phyloP scores from a whole-genome alignment of 2,888 invertebrate species.

The Agrilus biguttatus region DNA sequence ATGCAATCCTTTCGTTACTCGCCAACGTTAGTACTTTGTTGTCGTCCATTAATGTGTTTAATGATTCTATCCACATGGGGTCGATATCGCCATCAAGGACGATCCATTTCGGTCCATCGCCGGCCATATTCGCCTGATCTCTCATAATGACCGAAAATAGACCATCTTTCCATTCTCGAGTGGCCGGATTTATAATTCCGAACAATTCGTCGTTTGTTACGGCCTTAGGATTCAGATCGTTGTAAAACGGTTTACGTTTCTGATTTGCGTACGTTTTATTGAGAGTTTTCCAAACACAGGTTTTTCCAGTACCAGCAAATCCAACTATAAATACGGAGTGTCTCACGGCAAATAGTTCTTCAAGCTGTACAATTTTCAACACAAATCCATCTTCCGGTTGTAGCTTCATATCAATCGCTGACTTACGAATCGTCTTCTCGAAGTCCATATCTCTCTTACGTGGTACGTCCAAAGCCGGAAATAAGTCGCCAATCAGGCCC shows the following conservation, averaged over 20 bases:
- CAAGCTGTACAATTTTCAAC: conserved; percentile 77
- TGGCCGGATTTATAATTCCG: conserved; percentile 85
- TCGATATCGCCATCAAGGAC: conserved; percentile 92
- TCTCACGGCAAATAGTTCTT: conserved; percentile 83
- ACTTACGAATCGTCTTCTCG: conserved; percentile 63
- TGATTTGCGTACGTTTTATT: conserved; percentile 69
- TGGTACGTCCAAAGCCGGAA: conserved; percentile 85
- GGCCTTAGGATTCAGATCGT: conserved; percentile 91
- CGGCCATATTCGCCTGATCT: conserved; percentile 79
- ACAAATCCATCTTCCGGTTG: conserved; percentile 87
- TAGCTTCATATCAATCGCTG: conserved; percentile 66
- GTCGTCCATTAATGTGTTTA: conserved; percentile 95
- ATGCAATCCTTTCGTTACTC: conserved; percentile 85
- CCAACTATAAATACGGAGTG: conserved; percentile 71
- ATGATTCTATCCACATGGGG: conserved; percentile 96
- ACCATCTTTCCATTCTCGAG: conserved; percentile 88
- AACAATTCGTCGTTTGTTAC: conserved; percentile 92
- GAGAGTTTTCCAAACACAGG: conserved; percentile 85
- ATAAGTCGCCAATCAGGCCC: conserved; percentile 86
- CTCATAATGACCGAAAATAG: conserved; percentile 86
- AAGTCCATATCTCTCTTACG: conserved; percentile 74
- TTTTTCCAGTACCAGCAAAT: conserved; percentile 82
- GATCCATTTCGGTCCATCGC: conserved; percentile 85
- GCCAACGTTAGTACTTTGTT: conserved; percentile 89
- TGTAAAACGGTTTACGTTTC: conserved; percentile 67